Conservation (phyloP, 2,113 vertebrate species). For the Taxidea taxus region DNA sequence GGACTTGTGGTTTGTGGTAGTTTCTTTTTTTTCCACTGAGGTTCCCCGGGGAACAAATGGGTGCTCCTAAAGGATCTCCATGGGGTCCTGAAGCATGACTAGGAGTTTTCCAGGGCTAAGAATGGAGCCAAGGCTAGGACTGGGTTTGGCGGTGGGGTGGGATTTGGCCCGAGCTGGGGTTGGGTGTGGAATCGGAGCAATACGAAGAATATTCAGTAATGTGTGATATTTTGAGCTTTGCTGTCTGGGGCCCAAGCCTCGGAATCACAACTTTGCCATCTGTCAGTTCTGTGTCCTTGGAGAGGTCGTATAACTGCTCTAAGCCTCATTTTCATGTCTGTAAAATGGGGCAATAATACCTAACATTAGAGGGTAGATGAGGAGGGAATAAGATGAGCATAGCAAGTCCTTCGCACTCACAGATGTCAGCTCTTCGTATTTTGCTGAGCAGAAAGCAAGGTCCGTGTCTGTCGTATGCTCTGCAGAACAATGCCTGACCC, state of each 20-base stretch:
- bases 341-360: neutral
- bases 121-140: neutral
- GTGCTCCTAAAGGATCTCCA: neutral
- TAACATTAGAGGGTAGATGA: neutral
- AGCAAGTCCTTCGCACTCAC: neutral
- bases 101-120: neutral
- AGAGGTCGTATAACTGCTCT: neutral
- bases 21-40: neutral
- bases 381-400: neutral
- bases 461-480: neutral
- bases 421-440: rapidly evolving
- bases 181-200: neutral
- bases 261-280: neutral
- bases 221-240: neutral
- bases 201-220: neutral
- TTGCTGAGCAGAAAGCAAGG: neutral
- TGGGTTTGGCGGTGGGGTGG: too few relatives aligned
- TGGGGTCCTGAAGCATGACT: neutral
- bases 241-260: too few relatives aligned
- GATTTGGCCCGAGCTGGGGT: neutral
- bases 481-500: neutral
- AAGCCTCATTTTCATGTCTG: neutral
- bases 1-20: constrained; percentile 60
- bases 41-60: neutral
- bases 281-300: neutral